Evolutionary conservation across 2,888 invertebrate species (phyloP).

Genomic region (Smittia aterrima): DNA sequence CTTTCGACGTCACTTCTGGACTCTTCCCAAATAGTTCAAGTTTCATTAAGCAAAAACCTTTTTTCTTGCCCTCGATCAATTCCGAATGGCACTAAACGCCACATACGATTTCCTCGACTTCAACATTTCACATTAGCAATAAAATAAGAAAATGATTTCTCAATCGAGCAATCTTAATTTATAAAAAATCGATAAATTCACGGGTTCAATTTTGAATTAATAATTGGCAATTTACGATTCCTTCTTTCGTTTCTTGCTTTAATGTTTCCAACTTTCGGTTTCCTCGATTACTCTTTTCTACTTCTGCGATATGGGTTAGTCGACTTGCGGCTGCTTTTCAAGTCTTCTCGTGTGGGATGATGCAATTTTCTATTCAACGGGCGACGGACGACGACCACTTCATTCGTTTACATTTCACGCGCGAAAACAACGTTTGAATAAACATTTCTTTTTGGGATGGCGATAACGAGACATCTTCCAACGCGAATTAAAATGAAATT

Average conservation of each 20-base stretch:
- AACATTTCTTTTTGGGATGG: slow-evolving; percentile 3
- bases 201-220: slow-evolving; percentile 27
- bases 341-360: neutral
- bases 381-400: slow-evolving; percentile 10
- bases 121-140: slow-evolving; percentile 9
- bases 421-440: neutral
- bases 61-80: neutral
- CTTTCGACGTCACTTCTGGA: too few species aligned
- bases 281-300: neutral
- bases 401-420: neutral
- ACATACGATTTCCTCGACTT: neutral
- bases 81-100: slow-evolving; percentile 10
- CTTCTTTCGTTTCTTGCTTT: neutral
- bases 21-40: too few species aligned
- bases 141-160: slow-evolving; percentile 19
- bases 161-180: neutral
- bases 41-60: neutral
- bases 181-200: neutral
- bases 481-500: slow-evolving; percentile 1
- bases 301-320: slow-evolving; percentile 17
- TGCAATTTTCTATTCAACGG: slow-evolving; percentile 24
- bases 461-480: slow-evolving; percentile 4
- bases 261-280: slow-evolving; percentile 3
- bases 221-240: slow-evolving; percentile 38
- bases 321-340: neutral